Evolutionary conservation across 92 coral and sea anemone genomes (phyloP).

Genomic region (Heliopora coerulea): DNA sequence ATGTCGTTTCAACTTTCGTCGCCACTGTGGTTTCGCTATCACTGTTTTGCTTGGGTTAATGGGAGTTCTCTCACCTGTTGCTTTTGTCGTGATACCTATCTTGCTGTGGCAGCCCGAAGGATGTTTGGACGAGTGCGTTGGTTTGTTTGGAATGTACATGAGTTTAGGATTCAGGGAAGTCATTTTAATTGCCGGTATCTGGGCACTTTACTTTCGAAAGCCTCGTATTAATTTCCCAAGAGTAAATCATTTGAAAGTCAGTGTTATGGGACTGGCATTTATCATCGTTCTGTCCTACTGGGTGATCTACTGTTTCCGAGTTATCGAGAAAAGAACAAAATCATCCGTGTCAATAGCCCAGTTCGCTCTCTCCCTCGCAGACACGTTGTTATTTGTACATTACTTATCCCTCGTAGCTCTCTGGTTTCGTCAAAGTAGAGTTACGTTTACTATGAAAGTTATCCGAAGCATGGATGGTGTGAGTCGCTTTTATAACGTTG

Average conservation of each 20-base stretch:
- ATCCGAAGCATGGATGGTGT: slow-evolving; percentile 93
- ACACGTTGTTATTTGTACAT: slow-evolving; percentile 80
- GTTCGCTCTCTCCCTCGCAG: slow-evolving; percentile 77
- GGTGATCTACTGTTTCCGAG: slow-evolving; percentile 84
- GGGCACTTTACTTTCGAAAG: slow-evolving; percentile 96
- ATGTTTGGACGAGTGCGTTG: slow-evolving; percentile 84
- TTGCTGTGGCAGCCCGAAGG: slow-evolving; percentile 69
- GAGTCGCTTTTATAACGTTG: slow-evolving; percentile 79
- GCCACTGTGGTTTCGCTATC: slow-evolving; percentile 72
- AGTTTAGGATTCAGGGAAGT: slow-evolving; percentile 92
- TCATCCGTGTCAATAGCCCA: slow-evolving; percentile 57
- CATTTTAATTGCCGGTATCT: slow-evolving; percentile 76
- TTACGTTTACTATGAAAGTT: slow-evolving; percentile 88
- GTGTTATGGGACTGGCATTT: slow-evolving; percentile 74
- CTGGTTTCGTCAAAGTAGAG: slow-evolving; percentile 88
- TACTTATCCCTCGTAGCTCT: slow-evolving; percentile 85
- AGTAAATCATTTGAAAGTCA: slow-evolving; percentile 82
- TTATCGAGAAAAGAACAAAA: slow-evolving; percentile 60
- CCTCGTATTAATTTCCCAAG: slow-evolving; percentile 88
- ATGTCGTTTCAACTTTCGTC: slow-evolving; percentile 63
- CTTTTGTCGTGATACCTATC: slow-evolving; percentile 82
- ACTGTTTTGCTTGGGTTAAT: slow-evolving; percentile 66
- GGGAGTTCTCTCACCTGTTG: slow-evolving; percentile 78
- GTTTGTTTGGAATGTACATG: slow-evolving; percentile 80
- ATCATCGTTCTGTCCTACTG: slow-evolving; percentile 87